Evolutionary conservation across 30 jellyfish, hydroid and myxozoan species (phyloP), one percentile per base, ranked within the genome.

Genomic region (Turritopsis dohrnii): DNA sequence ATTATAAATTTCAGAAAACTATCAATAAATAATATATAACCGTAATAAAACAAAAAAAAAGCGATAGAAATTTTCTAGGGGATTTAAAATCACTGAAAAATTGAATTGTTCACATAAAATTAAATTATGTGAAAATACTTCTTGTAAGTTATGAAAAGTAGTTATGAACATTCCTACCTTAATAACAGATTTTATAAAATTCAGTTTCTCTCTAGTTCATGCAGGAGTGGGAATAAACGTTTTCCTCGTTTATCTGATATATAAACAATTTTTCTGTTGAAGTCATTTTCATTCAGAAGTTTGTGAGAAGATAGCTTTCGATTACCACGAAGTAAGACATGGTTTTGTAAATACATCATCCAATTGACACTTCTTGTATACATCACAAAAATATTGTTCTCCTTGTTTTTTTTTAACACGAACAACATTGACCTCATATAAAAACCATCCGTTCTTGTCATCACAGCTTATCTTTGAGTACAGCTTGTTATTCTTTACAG

Each of bases 221-320:
- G 0, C 19, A 60, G 73, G 21, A 60, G 73, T 60, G 73, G 73
- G 21, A 60, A 60, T 23, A 60, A 60, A 23, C 73, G 21, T 60
- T 60, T 60, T 23, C 73, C 73, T 60, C 73, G 19, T 60, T 23
- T 60, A 60, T 60, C 73, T 60, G 73, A 23, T 60, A 60, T 60
- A 23, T 23, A 60, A 60, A 60, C 73, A 60, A 60, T 0, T 23
- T 60, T 60, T 60, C 73, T 60, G 21, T 60, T 23, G 73, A 60
- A 60, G 73, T 60, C 73, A 60, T 18, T 60, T 18, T 23, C 73
- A 60, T 60, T 23, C 19, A 60, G 73, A 21, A 21, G 21, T 60
- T 60, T 0, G 19, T 0, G 73, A 60, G 22, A 21, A 60, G 21
- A 18, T 60, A 23, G 0, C 73, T 60, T 60, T 21, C 73, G 21